Evolutionary conservation across 1,140 invertebrate genomes (phyloP), one percentile per base, ranked within the genome.

Genomic region (Propsilocerus akamusi): DNA sequence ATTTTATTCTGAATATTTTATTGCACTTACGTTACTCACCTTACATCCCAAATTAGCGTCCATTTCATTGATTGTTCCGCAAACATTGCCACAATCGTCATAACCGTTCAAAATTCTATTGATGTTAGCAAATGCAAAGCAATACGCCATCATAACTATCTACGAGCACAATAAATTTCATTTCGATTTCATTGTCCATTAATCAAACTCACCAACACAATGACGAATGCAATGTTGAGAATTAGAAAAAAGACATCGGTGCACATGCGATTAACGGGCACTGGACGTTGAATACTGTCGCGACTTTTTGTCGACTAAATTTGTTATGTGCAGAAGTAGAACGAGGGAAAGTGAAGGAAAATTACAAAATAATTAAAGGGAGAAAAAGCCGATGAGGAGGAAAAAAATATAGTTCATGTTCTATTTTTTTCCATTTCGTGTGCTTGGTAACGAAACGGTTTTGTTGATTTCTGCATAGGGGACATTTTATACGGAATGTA

Each of bases 71-170:
- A 65, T 53, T 41, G 64, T 67, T 5, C 79, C 77, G 57, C 81
- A 84, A 46, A 81, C 64, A 56, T 81, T 77, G 3, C 73, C 79
- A 58, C 75, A 80, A 55, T 76, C 72, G 56, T 83, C 78, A 52
- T 75, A 77, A 8, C 80, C 80, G 59, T 80, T 72, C 26, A 80
- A 59, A 11, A 83, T 60, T 20, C 79, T 63, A 53, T 70, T 66
- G 28, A 76, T 66, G 53, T 80, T 72, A 4, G 73, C 73, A 53
- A 76, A 63, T 32, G 60, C 62, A n/a, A 67, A 61, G 46, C 70
- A 72, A 51, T 71, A 71, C 3, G 52, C 60, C 12, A 74, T 22
- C 46, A 77, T 61, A 51, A 56, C 68, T 25, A 66, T 58, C 77
- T 80, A 55, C 24, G 61, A 63, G 51, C 51, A 24, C n/a, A 24